A percentile compares a stretch with the other conserved stretches of the same genome.
These are phyloP conservation scores for Atta texana DNA, from an alignment of 1,140 invertebrate genomes.

Conservation along the genomic window DNA sequence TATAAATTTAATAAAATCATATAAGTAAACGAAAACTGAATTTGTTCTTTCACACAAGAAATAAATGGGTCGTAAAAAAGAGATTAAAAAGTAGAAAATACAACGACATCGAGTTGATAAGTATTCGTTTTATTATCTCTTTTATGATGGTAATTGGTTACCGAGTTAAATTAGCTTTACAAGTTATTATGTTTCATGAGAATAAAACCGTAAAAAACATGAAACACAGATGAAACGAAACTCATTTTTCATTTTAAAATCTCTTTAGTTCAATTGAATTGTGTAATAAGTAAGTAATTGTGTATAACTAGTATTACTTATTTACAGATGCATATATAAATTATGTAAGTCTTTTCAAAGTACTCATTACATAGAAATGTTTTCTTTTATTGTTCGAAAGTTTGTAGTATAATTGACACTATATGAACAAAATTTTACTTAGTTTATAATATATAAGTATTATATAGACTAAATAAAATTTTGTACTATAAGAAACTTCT, in stretches of 20 bases:
- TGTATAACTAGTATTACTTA: not conserved
- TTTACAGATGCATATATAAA: not conserved
- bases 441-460: not conserved
- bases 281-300: no score
- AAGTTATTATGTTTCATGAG: not conserved
- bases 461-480: not conserved
- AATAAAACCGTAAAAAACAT: not conserved
- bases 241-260: constrained; percentile 13
- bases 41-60: not conserved
- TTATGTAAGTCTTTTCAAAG: not conserved
- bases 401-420: constrained; percentile 1
- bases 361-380: not conserved
- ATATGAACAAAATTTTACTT: not conserved
- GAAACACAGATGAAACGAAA: not conserved
- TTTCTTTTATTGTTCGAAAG: not conserved
- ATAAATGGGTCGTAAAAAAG: not conserved
- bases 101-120: not conserved
- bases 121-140: not conserved
- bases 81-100: constrained; percentile 3
- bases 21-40: constrained; percentile 11
- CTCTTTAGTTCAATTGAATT: constrained; percentile 7
- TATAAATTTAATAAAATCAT: not conserved
- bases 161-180: constrained; percentile 12
- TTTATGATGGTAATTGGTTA: not conserved
- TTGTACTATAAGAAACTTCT: not conserved